Percentiles rank a stretch among this genome's conserved stretches.
These are phyloP conservation scores for Melanotaenia nigrans DNA, from an alignment of 2,797 vertebrate genomes.

Conservation along the genomic window DNA sequence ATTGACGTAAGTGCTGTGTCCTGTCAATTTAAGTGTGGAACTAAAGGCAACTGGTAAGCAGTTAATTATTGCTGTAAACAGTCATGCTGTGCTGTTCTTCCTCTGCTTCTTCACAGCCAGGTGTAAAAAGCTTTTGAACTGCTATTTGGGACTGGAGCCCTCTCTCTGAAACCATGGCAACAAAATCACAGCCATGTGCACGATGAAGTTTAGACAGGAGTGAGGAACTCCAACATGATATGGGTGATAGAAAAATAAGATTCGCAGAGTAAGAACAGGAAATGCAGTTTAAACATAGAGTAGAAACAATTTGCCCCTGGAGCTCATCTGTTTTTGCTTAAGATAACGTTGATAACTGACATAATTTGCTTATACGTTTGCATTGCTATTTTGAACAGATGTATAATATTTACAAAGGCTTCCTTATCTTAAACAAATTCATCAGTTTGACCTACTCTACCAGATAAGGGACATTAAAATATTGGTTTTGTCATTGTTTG, in stretches of 20 bases:
- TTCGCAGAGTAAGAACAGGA: conserved; percentile 35
- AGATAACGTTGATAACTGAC: conserved; percentile 35
- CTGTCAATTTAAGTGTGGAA: background rate
- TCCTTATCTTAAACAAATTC: conserved; percentile 44
- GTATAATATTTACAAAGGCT: conserved; percentile 38
- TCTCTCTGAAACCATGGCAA: conserved; percentile 22
- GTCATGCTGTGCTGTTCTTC: conserved; percentile 13
- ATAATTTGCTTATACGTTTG: conserved; percentile 44
- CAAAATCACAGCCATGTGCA: conserved; percentile 52
- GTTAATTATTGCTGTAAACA: conserved; percentile 46
- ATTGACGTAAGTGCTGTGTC: background rate
- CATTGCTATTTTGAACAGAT: conserved; percentile 43
- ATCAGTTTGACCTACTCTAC: background rate
- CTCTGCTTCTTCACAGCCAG: conserved; percentile 43
- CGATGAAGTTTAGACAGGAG: conserved; percentile 31
- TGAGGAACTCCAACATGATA: conserved; percentile 26
- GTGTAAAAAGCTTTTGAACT: conserved; percentile 63
- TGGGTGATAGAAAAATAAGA: conserved; percentile 34
- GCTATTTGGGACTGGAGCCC: conserved; percentile 5
- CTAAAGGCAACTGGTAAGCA: conserved; percentile 26
- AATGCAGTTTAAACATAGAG: conserved; percentile 8
- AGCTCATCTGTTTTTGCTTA: conserved; percentile 40
- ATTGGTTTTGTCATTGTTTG: conserved; percentile 14
- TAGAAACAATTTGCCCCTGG: background rate
- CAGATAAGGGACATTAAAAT: conserved; percentile 11